Base-by-base conservation (phyloP, 2,797 vertebrate species). In the Bovichtus variegatus region DNA sequence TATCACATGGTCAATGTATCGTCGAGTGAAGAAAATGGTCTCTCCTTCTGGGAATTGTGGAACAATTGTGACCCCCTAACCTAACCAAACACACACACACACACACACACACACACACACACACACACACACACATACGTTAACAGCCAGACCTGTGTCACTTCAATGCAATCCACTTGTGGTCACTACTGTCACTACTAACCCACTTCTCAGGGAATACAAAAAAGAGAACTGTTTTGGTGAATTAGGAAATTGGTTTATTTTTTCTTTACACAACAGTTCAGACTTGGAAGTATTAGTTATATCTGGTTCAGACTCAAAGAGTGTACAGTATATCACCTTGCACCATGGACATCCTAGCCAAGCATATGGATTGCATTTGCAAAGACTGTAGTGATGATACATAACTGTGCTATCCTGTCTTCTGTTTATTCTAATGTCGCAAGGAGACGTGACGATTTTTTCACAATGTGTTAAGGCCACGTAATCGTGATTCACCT, bases 21-120 rank as follows among this genome's bases (percentile, higher is more conserved):
- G n/a, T 4, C 43, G 16, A 61, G n/a, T 55, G 27, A 71, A 71
- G 16, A 64, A 71, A 74, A 60, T 61, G 0, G 3, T 16, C 23
- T 31, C 12, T 34, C n/a, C 21, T 36, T 49, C 19, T 74, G 29
- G 61, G 60, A 76, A 25, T 21, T 83, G 65, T 85, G 84, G 81
- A 88, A 86, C 67, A 87, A 78, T 43, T 68, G 40, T 47, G 76
- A 86, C 67, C 71, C 74, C 78, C 5, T 82, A 43, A 85, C 80
- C 72, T 81, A 40, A 59, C 34, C 71, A 74, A 68, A 87, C 53
- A 61, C 66, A n/a, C 23, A 62, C 43, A 72, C 44, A 40, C 1
- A 21, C 25, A 49, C 6, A 40, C 34, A 58, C n/a, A 40, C 23
- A 51, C 23, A 51, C 12, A 51, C 27, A 54, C 27, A 50, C 21